These are phyloP conservation scores for Drosophila melanica DNA, from an alignment of 1,140 invertebrate species.

Conservation along the genomic window DNA sequence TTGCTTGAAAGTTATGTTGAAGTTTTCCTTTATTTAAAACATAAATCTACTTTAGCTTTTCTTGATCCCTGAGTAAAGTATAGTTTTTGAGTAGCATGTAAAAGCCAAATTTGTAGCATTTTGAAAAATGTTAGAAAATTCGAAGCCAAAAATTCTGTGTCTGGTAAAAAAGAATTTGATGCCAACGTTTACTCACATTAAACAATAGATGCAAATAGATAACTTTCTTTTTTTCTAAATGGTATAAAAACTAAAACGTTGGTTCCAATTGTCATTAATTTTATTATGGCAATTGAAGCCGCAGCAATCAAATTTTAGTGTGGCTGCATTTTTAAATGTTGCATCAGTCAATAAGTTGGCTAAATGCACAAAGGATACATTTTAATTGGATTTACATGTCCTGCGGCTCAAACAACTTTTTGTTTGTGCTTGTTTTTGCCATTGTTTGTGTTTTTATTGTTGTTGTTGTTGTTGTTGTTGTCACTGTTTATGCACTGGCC, in stretches of 20 bases:
- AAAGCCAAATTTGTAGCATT: no score
- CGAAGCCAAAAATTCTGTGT: no score
- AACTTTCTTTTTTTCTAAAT: no score
- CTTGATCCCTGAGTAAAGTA: no score
- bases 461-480: slow-evolving; percentile 23
- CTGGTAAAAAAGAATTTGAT: no score
- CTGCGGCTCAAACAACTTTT: slow-evolving; percentile 67
- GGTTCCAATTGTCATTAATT: slow-evolving; percentile 66
- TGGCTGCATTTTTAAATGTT: slow-evolving; percentile 42
- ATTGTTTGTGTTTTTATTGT: slow-evolving; percentile 30
- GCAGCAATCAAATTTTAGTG: slow-evolving; percentile 60
- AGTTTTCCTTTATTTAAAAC: no score
- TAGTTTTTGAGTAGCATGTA: no score
- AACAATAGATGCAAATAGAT: no score
- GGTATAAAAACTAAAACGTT: slow-evolving; percentile 3
- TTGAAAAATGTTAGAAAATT: no score
- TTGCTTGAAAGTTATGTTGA: no score
- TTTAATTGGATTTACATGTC: slow-evolving; percentile 82
- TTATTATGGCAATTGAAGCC: slow-evolving; percentile 57
- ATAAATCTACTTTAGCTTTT: no score
- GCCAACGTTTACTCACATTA: no score
- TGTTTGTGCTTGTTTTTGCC: slow-evolving; percentile 39
- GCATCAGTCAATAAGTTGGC: slow-evolving; percentile 62
- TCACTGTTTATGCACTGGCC: slow-evolving; percentile 27
- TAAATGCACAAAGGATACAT: slow-evolving; percentile 51